Conservation (phyloP, 2,113 vertebrate genomes). For the Agelaius tricolor region DNA sequence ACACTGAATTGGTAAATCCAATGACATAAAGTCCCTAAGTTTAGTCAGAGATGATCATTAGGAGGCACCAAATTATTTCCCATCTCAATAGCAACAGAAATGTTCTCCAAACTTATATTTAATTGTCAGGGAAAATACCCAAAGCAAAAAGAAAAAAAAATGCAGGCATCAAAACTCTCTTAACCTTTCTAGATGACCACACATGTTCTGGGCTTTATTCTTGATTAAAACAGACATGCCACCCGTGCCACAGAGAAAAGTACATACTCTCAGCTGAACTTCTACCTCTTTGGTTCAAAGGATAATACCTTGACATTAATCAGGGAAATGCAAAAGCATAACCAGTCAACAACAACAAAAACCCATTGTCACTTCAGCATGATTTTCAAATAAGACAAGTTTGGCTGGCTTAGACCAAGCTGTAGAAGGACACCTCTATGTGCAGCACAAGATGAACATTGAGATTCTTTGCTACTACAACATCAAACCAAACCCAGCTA, state of each 20-base stretch:
- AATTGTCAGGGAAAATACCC: not conserved
- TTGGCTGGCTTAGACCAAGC: not conserved
- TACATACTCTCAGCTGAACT: not conserved
- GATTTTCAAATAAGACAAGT: not conserved
- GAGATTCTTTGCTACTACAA: not conserved
- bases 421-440: not conserved
- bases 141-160: not conserved
- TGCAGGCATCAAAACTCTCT: not conserved
- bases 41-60: conserved; percentile 11
- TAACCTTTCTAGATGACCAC: not conserved
- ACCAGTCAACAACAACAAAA: not conserved
- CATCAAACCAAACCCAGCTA: not conserved
- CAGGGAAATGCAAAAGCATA: not conserved
- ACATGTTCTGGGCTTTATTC: not conserved
- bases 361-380: not conserved
- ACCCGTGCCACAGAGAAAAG: not conserved
- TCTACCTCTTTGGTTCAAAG: not conserved
- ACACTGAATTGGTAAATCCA: not conserved
- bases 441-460: not conserved
- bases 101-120: not conserved
- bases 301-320: not conserved
- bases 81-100: conserved; percentile 7
- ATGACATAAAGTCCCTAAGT: not conserved
- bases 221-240: not conserved
- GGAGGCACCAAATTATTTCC: conserved; percentile 11